Conservation (phyloP, 2,888 invertebrate genomes). For the Parochlus steinenii region DNA sequence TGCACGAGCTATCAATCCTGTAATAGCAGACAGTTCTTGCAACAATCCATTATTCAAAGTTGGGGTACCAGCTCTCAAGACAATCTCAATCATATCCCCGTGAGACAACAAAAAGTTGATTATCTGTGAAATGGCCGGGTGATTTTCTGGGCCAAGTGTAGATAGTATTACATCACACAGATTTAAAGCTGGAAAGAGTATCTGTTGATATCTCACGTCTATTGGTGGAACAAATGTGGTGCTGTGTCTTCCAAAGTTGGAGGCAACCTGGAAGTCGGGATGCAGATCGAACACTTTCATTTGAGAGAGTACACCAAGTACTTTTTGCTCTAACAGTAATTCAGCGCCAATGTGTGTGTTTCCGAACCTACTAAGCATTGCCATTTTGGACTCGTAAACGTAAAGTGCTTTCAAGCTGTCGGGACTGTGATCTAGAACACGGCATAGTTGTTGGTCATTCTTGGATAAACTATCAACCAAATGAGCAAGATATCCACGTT, state of each 20-base stretch:
- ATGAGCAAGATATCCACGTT: slow-evolving; percentile 58
- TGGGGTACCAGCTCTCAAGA: slow-evolving; percentile 53
- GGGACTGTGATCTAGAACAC: slow-evolving; percentile 47
- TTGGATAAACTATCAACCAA: slow-evolving; percentile 64
- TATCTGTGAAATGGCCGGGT: slow-evolving; percentile 64
- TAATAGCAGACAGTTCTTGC: slow-evolving; percentile 58
- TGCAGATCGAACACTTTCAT: slow-evolving; percentile 55
- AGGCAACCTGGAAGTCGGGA: slow-evolving; percentile 40
- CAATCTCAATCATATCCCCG: slow-evolving; percentile 61
- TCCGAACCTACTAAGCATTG: slow-evolving; percentile 54
- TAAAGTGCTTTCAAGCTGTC: slow-evolving; percentile 59
- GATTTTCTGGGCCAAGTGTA: slow-evolving; percentile 67
- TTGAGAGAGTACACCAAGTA: slow-evolving; percentile 42
- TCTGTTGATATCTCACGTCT: slow-evolving; percentile 59
- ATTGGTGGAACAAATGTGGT: slow-evolving; percentile 41
- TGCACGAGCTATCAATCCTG: slow-evolving; percentile 55
- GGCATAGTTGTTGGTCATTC: slow-evolving; percentile 48
- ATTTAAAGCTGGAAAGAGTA: slow-evolving; percentile 64
- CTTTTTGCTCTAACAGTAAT: slow-evolving; percentile 40
- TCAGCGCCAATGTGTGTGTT: slow-evolving; percentile 49
- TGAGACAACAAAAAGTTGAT: slow-evolving; percentile 66
- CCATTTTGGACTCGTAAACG: slow-evolving; percentile 77
- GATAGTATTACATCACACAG: slow-evolving; percentile 69
- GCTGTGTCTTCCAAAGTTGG: slow-evolving; percentile 3
- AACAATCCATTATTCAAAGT: slow-evolving; percentile 47